Evolutionary conservation across 2,113 vertebrate species (phyloP), one percentile per base, ranked within the genome.

Genomic region (Opisthocomus hoazin): DNA sequence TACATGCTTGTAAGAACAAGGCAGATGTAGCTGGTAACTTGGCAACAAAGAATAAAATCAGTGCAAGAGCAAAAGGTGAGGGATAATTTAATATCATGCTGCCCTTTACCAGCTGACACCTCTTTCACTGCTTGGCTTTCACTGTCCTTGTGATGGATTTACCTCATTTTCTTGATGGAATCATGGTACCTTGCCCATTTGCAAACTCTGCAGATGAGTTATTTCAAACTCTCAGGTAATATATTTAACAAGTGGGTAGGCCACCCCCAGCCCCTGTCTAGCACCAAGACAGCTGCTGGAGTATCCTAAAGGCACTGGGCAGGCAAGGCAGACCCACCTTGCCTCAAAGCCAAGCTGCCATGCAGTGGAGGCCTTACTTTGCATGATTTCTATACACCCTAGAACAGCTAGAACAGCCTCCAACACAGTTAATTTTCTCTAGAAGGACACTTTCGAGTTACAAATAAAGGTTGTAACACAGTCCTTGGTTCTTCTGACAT

Each of bases 11-110:
- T 63, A 86, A 90, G 82, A 95, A 82, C 61, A 82, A 91, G 43
- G 82, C 76, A 86, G 84, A 92, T 68, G 57, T 73, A 89, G 46
- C 48, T 58, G 65, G 93, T 96, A 95, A 80, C 92, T 88, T 93
- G 95, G 96, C 95, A 97, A 97, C 95, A 91, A 90, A 92, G 68
- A 92, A 88, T 45, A 94, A 84, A 92, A 96, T 91, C 78, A 65
- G 74, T 86, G 78, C 39, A 92, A 80, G 84, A 76, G 87, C 61
- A 89, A 97, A 96, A 96, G 89, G 94, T 97, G 94, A 96, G 85
- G 65, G 56, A 93, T 94, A 94, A 95, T 94, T 93, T 93, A 95
- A 94, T 93, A 80, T 68, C 36, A 68, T 46, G 65, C 41, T 89
- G 92, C 86, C 96, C 95, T 96, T 96, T 96, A 76, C 39, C 41